These are phyloP conservation scores for Odobenus rosmarus DNA, from an alignment of 2,113 vertebrate genomes.

Conservation along the genomic window DNA sequence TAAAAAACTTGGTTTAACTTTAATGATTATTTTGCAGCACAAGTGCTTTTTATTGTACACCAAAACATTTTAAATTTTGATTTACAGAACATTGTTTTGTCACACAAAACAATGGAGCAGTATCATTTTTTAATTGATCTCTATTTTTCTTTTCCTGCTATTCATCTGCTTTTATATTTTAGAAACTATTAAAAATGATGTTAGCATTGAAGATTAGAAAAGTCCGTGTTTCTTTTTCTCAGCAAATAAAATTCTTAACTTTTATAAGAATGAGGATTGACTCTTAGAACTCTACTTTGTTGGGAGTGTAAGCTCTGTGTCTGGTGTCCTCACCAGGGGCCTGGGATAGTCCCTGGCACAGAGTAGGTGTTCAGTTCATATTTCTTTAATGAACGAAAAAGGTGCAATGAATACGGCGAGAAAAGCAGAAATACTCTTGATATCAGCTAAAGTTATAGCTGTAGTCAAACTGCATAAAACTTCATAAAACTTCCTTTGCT, in stretches of 20 bases:
- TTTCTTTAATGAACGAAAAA: background rate
- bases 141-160: conserved; percentile 21
- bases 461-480: conserved; percentile 35
- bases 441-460: background rate
- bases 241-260: conserved; percentile 29
- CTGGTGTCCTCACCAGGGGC: background rate
- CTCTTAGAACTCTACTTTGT: background rate
- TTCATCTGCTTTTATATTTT: background rate
- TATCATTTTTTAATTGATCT: conserved; percentile 46
- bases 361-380: background rate
- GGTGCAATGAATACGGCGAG: background rate
- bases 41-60: background rate
- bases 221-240: background rate
- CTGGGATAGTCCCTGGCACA: background rate
- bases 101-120: background rate
- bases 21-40: background rate
- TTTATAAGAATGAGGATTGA: background rate
- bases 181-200: background rate
- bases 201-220: conserved; percentile 42
- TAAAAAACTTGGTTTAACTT: background rate
- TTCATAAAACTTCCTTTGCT: background rate
- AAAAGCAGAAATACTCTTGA: background rate
- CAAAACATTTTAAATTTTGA: background rate
- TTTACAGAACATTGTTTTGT: background rate
- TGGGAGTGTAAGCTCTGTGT: background rate